Evolutionary conservation across 2,113 vertebrate species (phyloP).

Genomic region (Chionodraco myersi): DNA sequence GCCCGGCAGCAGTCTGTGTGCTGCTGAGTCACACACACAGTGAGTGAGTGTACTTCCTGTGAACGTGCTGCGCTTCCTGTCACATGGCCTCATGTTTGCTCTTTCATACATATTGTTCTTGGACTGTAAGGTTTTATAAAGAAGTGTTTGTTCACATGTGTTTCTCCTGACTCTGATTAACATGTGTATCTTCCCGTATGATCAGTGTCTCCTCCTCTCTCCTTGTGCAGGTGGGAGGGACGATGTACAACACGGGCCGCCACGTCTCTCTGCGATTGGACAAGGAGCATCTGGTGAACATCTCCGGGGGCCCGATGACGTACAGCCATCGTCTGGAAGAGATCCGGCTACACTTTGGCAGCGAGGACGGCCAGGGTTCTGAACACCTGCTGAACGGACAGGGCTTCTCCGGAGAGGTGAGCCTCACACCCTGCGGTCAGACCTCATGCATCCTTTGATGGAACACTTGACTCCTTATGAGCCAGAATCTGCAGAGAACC

Average conservation of each 20-base stretch:
- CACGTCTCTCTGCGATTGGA: conserved; percentile 96
- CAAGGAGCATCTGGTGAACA: conserved; percentile 98
- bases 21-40: too few relatives aligned
- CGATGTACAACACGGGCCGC: conserved; percentile 99
- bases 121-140: background rate
- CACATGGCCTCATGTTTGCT: too few relatives aligned
- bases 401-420: conserved; percentile 96
- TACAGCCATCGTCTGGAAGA: conserved; percentile 99
- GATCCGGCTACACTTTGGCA: conserved; percentile 97
- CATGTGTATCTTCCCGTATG: background rate
- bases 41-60: too few relatives aligned
- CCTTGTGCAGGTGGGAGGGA: conserved; percentile 90
- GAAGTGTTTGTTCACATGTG: background rate
- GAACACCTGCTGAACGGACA: conserved; percentile 98
- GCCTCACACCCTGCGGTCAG: background rate
- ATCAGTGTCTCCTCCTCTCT: background rate
- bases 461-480: too few relatives aligned
- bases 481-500: background rate
- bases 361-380: conserved; percentile 95
- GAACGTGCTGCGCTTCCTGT: too few relatives aligned
- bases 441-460: too few relatives aligned
- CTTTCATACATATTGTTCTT: background rate
- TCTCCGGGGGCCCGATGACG: conserved; percentile 97
- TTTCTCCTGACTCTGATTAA: too few relatives aligned
- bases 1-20: too few relatives aligned